These are phyloP conservation scores for Dermolepida albohirtum DNA, from an alignment of 2,888 invertebrate species.

Conservation along the genomic window DNA sequence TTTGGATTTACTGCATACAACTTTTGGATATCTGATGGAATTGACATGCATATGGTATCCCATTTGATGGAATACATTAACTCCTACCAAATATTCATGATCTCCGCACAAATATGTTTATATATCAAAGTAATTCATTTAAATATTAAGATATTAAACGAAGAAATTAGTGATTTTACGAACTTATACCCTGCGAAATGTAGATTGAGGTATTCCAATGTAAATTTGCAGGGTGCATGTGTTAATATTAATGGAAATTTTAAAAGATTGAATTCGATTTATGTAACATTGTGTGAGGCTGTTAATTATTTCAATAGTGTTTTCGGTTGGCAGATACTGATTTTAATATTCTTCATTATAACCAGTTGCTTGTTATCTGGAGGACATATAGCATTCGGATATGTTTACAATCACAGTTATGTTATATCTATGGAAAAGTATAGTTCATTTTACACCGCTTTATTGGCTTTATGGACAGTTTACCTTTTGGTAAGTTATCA, in stretches of 20 bases:
- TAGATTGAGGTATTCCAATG: background rate
- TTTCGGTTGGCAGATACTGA: slow-evolving; percentile 25
- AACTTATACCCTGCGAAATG: background rate
- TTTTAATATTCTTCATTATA: slow-evolving; percentile 25
- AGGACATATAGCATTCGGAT: slow-evolving; percentile 15
- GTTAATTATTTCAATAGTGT: slow-evolving; percentile 17
- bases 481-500: slow-evolving; percentile 26
- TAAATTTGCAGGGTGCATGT: background rate
- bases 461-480: slow-evolving; percentile 10
- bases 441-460: background rate
- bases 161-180: background rate
- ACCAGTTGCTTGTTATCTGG: slow-evolving; percentile 14
- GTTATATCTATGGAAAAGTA: background rate
- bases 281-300: slow-evolving; percentile 15
- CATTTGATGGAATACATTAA: slow-evolving; percentile 4
- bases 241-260: slow-evolving; percentile 7
- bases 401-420: slow-evolving; percentile 1
- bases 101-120: background rate
- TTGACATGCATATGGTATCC: background rate
- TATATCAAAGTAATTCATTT: slow-evolving; percentile 18
- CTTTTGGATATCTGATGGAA: slow-evolving; percentile 2
- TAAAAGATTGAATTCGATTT: slow-evolving; percentile 13
- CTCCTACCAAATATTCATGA: slow-evolving; percentile 17
- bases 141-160: slow-evolving; percentile 9
- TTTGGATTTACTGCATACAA: background rate